Conservation (phyloP, 2,113 vertebrate species). For the Ariopsis seemanni region DNA sequence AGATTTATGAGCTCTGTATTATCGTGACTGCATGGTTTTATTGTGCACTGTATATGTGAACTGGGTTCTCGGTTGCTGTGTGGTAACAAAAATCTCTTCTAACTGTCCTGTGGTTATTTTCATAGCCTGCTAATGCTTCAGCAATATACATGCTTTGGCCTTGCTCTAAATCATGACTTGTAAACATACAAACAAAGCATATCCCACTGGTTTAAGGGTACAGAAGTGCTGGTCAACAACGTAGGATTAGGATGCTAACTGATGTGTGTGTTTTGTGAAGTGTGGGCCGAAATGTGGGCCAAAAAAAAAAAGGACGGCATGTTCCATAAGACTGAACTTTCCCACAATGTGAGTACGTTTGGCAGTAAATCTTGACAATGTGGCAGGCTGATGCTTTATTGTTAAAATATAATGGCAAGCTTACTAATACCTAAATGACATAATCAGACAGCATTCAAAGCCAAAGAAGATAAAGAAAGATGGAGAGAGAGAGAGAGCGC, state of each 20-base stretch:
- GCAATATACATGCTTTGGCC: not conserved
- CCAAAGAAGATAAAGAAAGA: not conserved
- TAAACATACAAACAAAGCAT: constrained; percentile 14
- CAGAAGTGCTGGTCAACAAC: not conserved
- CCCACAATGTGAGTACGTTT: not conserved
- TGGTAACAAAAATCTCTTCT: not conserved
- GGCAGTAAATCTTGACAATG: not conserved
- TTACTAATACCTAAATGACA: not conserved
- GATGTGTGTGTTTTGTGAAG: not conserved
- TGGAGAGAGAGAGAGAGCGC: not conserved
- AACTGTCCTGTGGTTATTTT: constrained; percentile 15
- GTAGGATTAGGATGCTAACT: not conserved
- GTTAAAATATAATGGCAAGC: not conserved
- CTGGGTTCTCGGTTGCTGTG: not conserved
- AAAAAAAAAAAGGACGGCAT: not conserved
- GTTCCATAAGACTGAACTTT: not conserved
- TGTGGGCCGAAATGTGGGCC: not conserved
- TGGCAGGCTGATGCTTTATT: not conserved
- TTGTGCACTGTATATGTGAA: not conserved
- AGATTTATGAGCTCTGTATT: constrained; percentile 4
- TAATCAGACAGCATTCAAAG: not conserved
- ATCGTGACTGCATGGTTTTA: not conserved
- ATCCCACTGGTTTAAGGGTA: not conserved
- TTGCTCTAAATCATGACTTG: not conserved
- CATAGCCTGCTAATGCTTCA: not conserved